Base-by-base conservation (phyloP, 2,113 vertebrate genomes). In the Casuarius casuarius region DNA sequence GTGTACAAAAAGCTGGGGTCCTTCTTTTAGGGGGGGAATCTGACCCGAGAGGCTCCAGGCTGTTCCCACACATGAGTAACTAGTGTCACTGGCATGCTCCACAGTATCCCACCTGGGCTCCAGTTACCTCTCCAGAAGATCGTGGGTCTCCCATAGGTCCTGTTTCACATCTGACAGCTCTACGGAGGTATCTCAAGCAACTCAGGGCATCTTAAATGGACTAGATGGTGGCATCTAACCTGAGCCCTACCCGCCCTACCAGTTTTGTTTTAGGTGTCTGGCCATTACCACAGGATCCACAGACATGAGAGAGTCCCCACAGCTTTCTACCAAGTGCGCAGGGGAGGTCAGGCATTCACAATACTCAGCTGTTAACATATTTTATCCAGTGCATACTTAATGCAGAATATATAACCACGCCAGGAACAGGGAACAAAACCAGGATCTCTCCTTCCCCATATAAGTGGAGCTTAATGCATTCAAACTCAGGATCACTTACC, bases 381-480 rank as follows among this genome's bases (percentile, higher is more conserved):
- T 71, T 84, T 52, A 93, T 58, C 21, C 46, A 35, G 68, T 72
- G 73, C 78, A 74, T 80, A 67, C 67, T 93, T 92, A 81, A 95
- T 96, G 73, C 19, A 46, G 93, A 94, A 92, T 54, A 52, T 40
- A 93, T 42, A 92, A 74, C 29, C 51, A 35, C 68, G 35, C 17
- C 51, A 72, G 73, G 46, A 88, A 72, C 65, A 88, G 61, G 42
- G 68, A 93, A 51, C 54, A 92, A 93, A 78, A 61, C 31, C 46
- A 81, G 58, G 38, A 76, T 44, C 78, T 73, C 70, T 38, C 40
- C 82, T 71, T 86, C 93, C 59, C 61, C 11, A 9, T 33, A 42
- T 58, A 96, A 96, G 51, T 72, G 85, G 54, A 90, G 59, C 83
- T 96, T 95, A 96, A 95, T 96, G 94, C 86, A 67, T 90, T 77